These are phyloP conservation scores for Urocyon cinereoargenteus DNA, from an alignment of 2,797 vertebrate genomes.

Conservation along the genomic window DNA sequence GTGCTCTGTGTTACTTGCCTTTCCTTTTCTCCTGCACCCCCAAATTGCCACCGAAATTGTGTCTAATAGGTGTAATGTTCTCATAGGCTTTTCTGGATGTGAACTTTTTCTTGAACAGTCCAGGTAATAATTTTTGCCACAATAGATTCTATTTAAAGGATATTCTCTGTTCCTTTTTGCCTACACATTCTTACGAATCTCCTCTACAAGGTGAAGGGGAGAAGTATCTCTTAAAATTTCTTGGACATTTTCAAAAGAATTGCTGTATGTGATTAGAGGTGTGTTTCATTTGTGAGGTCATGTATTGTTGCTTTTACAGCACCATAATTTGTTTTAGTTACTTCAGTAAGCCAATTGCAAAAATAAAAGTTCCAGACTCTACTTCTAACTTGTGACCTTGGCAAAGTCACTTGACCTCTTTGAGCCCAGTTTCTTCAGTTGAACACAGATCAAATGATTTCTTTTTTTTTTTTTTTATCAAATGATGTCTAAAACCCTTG, in stretches of 20 bases:
- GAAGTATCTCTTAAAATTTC: constrained; percentile 14
- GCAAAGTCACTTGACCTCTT: neutral
- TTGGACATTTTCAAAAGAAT: neutral
- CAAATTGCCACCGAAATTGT: neutral
- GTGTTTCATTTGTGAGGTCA: constrained; percentile 20
- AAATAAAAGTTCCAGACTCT: constrained; percentile 34
- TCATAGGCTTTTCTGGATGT: constrained; percentile 26
- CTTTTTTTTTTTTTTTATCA: neutral
- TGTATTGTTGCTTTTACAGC: neutral
- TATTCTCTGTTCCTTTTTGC: neutral
- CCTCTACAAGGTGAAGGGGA: neutral
- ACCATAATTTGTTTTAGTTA: constrained; percentile 25
- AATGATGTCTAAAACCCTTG: neutral
- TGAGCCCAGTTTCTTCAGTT: constrained; percentile 31
- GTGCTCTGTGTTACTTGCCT: neutral
- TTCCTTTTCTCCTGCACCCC: neutral
- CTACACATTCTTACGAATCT: neutral
- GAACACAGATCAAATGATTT: neutral
- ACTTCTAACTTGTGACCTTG: neutral
- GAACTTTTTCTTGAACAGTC: neutral
- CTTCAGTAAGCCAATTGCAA: constrained; percentile 21
- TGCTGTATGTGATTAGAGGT: neutral
- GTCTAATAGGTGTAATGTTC: neutral
- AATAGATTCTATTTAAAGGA: constrained; percentile 36
- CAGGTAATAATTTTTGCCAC: constrained; percentile 6